phyloP scores from a whole-genome alignment of 2,113 vertebrate genomes.

The Oryzias celebensis region DNA sequence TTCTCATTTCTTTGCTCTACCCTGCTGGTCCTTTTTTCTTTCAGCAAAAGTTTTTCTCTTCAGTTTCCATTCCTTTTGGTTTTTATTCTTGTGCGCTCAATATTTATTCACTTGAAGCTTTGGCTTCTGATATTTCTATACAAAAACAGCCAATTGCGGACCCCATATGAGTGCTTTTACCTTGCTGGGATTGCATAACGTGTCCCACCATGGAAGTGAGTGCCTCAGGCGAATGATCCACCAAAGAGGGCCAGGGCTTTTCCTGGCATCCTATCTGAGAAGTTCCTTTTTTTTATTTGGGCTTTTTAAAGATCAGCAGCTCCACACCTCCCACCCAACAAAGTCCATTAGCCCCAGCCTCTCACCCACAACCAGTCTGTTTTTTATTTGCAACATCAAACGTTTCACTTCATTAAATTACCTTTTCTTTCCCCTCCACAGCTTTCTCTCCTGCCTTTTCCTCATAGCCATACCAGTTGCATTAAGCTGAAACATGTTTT shows the following conservation, averaged over 20 bases:
- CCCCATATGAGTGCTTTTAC: constrained; percentile 53
- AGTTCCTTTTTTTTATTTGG: constrained; percentile 69
- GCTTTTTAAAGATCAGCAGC: constrained; percentile 75
- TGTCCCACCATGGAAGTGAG: constrained; percentile 61
- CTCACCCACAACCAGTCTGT: constrained; percentile 72
- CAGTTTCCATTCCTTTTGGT: background rate
- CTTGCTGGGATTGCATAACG: constrained; percentile 76
- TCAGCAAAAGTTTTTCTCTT: constrained; percentile 73
- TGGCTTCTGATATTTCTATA: constrained; percentile 15
- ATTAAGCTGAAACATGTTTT: constrained; percentile 80
- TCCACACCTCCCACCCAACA: constrained; percentile 79
- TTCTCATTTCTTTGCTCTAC: constrained; percentile 74
- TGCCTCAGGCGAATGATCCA: constrained; percentile 70
- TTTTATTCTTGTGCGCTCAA: background rate
- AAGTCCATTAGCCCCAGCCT: constrained; percentile 71
- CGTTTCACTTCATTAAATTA: constrained; percentile 82
- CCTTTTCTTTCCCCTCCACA: constrained; percentile 55
- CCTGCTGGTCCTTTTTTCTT: constrained; percentile 10
- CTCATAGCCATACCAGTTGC: constrained; percentile 54
- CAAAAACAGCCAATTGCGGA: background rate
- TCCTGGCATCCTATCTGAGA: constrained; percentile 81
- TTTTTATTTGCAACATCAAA: constrained; percentile 84
- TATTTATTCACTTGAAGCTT: constrained; percentile 6
- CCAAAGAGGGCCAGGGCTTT: constrained; percentile 67
- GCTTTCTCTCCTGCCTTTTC: constrained; percentile 19